These are phyloP conservation scores for Hylomyscus alleni DNA, from an alignment of 2,797 vertebrate species.

Conservation along the genomic window DNA sequence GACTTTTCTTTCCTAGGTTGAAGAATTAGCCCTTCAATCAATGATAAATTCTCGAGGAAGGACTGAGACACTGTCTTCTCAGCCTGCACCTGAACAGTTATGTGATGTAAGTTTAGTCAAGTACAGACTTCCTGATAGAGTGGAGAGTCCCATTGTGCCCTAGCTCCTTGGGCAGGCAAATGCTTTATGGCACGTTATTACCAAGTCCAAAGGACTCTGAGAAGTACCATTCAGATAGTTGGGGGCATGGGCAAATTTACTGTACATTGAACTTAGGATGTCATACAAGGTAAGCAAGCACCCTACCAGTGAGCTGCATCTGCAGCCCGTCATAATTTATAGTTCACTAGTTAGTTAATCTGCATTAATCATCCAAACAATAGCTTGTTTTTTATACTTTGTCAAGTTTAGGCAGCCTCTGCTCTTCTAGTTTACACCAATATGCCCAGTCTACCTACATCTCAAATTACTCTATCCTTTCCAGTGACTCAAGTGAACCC, in stretches of 20 bases:
- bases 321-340: background rate
- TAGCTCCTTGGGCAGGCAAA: background rate
- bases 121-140: background rate
- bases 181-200: constrained; percentile 24
- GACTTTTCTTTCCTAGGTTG: constrained; percentile 83
- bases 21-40: constrained; percentile 89
- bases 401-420: background rate
- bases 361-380: background rate
- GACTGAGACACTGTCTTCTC: background rate
- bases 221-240: background rate
- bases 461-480: background rate
- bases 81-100: background rate
- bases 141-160: background rate
- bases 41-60: constrained; percentile 85
- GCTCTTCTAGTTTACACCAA: background rate
- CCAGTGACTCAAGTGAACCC: background rate
- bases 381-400: background rate
- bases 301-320: background rate
- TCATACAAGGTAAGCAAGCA: background rate
- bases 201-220: background rate
- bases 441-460: background rate
- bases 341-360: background rate
- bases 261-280: background rate
- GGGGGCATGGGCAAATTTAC: background rate
- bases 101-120: constrained; percentile 81